These are phyloP conservation scores for Theristicus caerulescens DNA, from an alignment of 2,113 vertebrate species.

Conservation along the genomic window DNA sequence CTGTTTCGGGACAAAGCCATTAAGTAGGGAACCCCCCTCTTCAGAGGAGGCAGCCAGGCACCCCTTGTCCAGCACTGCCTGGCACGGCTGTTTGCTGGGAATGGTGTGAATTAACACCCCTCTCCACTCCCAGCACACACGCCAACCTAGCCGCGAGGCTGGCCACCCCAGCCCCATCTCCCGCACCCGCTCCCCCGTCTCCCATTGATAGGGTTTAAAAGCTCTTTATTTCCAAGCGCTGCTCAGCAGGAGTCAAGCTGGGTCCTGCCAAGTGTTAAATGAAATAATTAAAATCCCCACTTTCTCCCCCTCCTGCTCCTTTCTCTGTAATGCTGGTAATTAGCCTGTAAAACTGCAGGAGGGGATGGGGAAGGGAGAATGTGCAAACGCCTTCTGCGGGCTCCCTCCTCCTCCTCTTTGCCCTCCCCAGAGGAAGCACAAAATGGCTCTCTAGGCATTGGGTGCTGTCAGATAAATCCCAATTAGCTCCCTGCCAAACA, in stretches of 20 bases:
- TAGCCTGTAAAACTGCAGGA: conserved; percentile 30
- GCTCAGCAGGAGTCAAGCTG: conserved; percentile 33
- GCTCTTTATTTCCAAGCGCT: background rate
- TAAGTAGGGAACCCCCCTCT: background rate
- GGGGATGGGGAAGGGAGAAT: background rate
- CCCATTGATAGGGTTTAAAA: background rate
- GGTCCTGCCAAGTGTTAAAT: conserved; percentile 48
- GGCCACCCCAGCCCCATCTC: background rate
- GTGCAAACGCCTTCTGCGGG: background rate
- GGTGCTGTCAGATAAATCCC: conserved; percentile 53
- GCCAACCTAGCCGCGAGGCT: background rate
- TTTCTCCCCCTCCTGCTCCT: background rate
- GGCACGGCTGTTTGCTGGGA: background rate
- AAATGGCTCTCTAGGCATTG: background rate
- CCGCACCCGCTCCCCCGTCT: background rate
- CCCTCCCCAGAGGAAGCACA: background rate
- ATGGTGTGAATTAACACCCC: background rate
- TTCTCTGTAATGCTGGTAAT: conserved; percentile 14
- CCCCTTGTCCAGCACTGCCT: background rate
- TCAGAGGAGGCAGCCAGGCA: background rate
- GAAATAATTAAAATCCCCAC: conserved; percentile 42
- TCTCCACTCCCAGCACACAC: background rate
- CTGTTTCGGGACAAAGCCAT: background rate
- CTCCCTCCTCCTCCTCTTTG: background rate
- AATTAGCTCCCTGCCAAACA: conserved; percentile 32